Conservation (phyloP, 1,140 invertebrate genomes). For the fruit fly (Drosophila melanogaster) region DNA sequence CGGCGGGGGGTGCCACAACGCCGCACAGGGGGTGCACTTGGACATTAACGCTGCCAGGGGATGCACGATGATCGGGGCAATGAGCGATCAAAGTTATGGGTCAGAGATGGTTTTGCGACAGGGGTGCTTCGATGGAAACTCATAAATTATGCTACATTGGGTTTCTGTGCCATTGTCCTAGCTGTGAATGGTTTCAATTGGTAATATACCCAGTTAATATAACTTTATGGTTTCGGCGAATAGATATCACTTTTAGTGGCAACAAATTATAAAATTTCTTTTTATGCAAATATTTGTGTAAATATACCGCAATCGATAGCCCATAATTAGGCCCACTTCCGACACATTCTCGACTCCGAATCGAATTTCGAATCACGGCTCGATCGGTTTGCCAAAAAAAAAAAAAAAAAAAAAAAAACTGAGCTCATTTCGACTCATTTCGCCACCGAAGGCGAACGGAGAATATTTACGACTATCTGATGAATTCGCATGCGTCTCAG, state of each 20-base stretch:
- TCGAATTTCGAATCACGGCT: constrained; percentile 6
- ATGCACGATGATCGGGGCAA: constrained; percentile 19
- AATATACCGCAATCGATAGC: constrained; percentile 16
- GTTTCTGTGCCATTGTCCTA: neutral
- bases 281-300: constrained; percentile 24
- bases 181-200: neutral
- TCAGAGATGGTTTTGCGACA: neutral
- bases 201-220: neutral
- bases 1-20: constrained; percentile 6
- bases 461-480: constrained; percentile 18
- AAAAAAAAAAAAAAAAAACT: constrained; percentile 1
- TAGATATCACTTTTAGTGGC: too few species aligned
- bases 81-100: constrained; percentile 19
- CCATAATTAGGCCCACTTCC: constrained; percentile 42
- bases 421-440: constrained; percentile 25
- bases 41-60: neutral
- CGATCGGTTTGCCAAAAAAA: constrained; percentile 11
- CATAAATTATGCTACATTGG: constrained; percentile 7
- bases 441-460: neutral
- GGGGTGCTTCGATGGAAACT: constrained; percentile 1
- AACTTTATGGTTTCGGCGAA: too few species aligned
- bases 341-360: constrained; percentile 26
- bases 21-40: neutral
- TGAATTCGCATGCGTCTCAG: constrained; percentile 47
- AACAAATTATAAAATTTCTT: constrained; percentile 4